Evolutionary conservation across 1,140 invertebrate species (phyloP), one percentile per base, ranked within the genome.

Genomic region (Drosophila carrolli): DNA sequence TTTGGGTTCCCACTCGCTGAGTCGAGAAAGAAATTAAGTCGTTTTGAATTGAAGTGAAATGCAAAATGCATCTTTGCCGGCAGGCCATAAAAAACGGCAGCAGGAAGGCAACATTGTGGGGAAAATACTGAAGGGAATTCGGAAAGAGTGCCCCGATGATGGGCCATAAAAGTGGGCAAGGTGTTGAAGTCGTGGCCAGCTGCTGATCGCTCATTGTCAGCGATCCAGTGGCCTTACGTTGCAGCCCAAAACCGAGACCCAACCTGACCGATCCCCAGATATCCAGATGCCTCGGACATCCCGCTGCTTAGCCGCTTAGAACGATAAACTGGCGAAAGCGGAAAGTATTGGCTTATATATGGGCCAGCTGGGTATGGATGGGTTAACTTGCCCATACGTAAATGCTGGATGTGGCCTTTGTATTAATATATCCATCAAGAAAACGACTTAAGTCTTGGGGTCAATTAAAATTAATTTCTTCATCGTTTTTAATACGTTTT

Each of bases 41-140:
- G 82, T 88, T 76, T 83, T 79, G 79, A 86, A 86, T 86, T 86
- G 88, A 86, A 73, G 84, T 88, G 82, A 86, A 86, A 88, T 86
- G 82, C 82, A 76, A 86, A 88, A 86, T 70, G 74, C 62, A 65
- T 62, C 58, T 60, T 32, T 46, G 35, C 62, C 55, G 37, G 68
- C 43, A 40, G 43, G 44, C 35, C 68, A 53, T 81, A 81, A 86
- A 86, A 50, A 62, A 11, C 63, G 14, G 46, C 70, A 47, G 48
- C 58, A 48, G 11, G 4, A 35, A 50, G 47, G 78, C 82, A 82
- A 88, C 82, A 86, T 82, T 86, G 82, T 88, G 35, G 32, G 8
- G 19, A 53, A 35, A 32, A 14, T 14, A 9, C 19, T 40, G 59
- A 29, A 37, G 14, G 14, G 59, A 41, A 59, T 41, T 14, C 32